phyloP scores from a whole-genome alignment of 2,888 invertebrate species.

The Synanthedon tipuliformis region DNA sequence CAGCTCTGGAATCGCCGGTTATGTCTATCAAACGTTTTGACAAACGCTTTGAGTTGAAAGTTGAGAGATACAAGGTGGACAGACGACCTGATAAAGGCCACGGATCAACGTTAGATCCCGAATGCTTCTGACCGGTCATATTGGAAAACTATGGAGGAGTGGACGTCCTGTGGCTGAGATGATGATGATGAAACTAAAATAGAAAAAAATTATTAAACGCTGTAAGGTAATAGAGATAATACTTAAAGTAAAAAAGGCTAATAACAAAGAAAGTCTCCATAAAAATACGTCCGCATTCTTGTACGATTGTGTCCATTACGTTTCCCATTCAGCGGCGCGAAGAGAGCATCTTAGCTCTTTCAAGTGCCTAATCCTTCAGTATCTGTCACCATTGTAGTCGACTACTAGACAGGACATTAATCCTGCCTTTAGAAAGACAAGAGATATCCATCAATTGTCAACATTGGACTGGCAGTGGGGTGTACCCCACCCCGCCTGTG shows the following conservation, averaged over 20 bases:
- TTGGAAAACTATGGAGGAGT: no score
- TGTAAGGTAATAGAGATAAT: no score
- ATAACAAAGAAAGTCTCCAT: constrained; percentile 3
- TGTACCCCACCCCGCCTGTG: constrained; percentile 23
- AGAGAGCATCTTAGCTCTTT: constrained; percentile 21
- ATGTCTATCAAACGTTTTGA: no score
- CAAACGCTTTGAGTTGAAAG: no score
- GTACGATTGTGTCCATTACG: constrained; percentile 9
- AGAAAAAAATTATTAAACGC: no score
- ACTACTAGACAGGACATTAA: constrained; percentile 46
- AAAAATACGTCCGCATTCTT: constrained; percentile 12
- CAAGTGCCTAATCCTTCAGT: constrained; percentile 47
- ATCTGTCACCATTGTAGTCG: constrained; percentile 50
- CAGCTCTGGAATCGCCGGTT: no score
- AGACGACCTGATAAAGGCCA: no score
- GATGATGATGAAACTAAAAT: no score
- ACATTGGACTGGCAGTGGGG: constrained; percentile 58
- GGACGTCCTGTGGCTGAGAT: no score
- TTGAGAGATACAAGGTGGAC: no score
- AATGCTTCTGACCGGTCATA: no score
- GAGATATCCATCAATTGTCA: constrained; percentile 70
- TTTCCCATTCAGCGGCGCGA: constrained; percentile 12
- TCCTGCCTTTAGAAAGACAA: constrained; percentile 65
- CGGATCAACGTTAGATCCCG: no score
- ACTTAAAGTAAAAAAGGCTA: not conserved